A percentile compares a stretch with the other conserved stretches of the same genome.
These are phyloP conservation scores for Stercorarius parasiticus DNA, from an alignment of 2,113 vertebrate species.

Conservation along the genomic window DNA sequence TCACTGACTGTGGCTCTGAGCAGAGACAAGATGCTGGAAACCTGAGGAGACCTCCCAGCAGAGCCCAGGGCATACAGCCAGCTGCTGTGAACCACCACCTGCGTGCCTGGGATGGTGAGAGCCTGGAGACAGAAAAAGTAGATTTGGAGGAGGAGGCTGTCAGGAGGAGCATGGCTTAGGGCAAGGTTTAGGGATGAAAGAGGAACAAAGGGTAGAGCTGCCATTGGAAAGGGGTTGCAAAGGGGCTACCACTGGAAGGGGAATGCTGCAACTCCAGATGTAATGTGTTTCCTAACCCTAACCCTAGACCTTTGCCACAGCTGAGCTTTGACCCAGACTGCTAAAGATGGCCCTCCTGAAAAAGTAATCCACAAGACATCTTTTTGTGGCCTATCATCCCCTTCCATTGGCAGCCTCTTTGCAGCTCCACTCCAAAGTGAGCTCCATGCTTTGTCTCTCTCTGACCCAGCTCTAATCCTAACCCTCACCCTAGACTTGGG, in stretches of 20 bases:
- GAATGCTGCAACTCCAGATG: not conserved
- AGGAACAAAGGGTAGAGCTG: not conserved
- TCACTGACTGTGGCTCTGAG: rapidly evolving
- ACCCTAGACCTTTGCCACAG: not conserved
- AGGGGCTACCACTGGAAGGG: not conserved
- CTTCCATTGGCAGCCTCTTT: not conserved
- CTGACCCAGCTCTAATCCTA: not conserved
- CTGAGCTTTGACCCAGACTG: not conserved
- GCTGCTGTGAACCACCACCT: not conserved
- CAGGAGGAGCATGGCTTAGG: not conserved
- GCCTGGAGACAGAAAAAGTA: not conserved
- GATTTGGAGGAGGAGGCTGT: not conserved
- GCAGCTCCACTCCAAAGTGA: not conserved
- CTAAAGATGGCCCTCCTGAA: not conserved
- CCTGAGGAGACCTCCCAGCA: not conserved
- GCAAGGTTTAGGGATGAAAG: not conserved
- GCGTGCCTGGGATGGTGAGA: no score
- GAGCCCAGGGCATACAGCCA: not conserved
- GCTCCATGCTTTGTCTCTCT: not conserved
- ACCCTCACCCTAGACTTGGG: not conserved
- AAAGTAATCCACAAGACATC: not conserved
- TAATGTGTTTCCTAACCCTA: not conserved
- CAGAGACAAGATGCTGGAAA: rapidly evolving
- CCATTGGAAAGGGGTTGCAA: not conserved
- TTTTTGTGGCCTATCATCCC: not conserved